Evolutionary conservation across 2,113 vertebrate species (phyloP), one percentile per base, ranked within the genome.

Genomic region (Aegypius monachus): DNA sequence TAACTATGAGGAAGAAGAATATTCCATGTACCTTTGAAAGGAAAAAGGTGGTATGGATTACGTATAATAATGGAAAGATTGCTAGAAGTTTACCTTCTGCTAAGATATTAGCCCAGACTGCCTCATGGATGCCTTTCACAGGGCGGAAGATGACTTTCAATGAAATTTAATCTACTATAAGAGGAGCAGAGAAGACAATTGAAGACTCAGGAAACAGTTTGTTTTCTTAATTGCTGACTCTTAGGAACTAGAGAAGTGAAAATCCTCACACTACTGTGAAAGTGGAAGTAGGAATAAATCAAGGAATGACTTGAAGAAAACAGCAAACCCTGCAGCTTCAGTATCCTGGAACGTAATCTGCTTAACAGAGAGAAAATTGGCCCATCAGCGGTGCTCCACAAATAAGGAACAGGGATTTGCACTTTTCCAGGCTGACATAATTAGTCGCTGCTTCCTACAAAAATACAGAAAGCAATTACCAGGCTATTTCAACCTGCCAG

Each of bases 401-500:
- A 88, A 79, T n/a, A 62, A 73, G 32, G 36, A 38, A 38, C 6
- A 15, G 32, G 53, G 53, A n/a, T 87, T 62, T 73, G 47, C 38
- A 18, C 59, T 82, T 80, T 72, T 52, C 16, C 63, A 13, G 8
- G 36, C 17, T 70, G 56, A 56, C 9, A 43, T 36, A 23, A 50
- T 68, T 40, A 75, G 56, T 26, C 23, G 25, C 12, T 26, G 47
- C 42, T 75, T 50, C 63, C 48, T 19, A 43, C 23, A 43, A 21
- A 63, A 92, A 50, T 11, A 36, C 27, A 50, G 50, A 42, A 29
- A 61, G 63, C 36, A 45, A 40, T 38, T 9, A 20, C 48, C 55
- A 38, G 40, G 50, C 36, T 42, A 5, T 34, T 61, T 67, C 53
- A 61, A 7, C 10, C 58, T 0, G 1, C 45, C 1, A 0, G 34